phyloP scores from a whole-genome alignment of 2,888 invertebrate species.

The Odontomyia ornata region DNA sequence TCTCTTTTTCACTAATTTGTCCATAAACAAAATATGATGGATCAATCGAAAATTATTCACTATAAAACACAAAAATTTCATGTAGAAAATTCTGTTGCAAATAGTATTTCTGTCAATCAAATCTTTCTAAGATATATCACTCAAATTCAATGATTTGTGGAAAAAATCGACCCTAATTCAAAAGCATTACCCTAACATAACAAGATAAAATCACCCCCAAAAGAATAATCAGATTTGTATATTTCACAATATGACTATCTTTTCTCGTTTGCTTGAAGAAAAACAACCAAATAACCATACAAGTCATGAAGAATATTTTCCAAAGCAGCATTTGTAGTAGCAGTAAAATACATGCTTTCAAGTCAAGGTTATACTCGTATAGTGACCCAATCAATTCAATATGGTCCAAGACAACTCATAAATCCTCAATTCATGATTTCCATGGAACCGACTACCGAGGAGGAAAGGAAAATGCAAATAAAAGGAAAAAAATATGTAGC shows the following conservation, averaged over 20 bases:
- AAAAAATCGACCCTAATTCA: slow-evolving; percentile 8
- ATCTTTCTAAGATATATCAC: slow-evolving; percentile 37
- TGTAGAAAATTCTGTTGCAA: too few relatives aligned
- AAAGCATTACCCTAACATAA: slow-evolving; percentile 21
- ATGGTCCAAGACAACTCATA: slow-evolving; percentile 31
- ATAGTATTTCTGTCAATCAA: slow-evolving; percentile 17
- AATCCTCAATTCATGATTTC: slow-evolving; percentile 38
- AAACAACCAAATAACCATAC: slow-evolving; percentile 12
- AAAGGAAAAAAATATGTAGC: slow-evolving; percentile 30
- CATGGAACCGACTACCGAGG: slow-evolving; percentile 26
- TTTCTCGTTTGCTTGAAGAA: neutral
- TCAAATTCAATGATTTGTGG: slow-evolving; percentile 46
- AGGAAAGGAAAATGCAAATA: neutral
- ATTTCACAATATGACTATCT: slow-evolving; percentile 28
- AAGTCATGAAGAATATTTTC: too few relatives aligned
- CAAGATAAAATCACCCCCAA: slow-evolving; percentile 41
- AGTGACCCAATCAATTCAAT: slow-evolving; percentile 43
- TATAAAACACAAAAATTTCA: too few relatives aligned
- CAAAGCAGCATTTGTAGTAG: neutral
- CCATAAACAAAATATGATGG: too few relatives aligned
- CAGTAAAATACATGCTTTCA: neutral
- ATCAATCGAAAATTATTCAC: too few relatives aligned
- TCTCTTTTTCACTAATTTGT: too few relatives aligned
- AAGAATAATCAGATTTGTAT: slow-evolving; percentile 42
- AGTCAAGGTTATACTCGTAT: slow-evolving; percentile 13